phyloP scores from a whole-genome alignment of 2,113 vertebrate genomes.

The Montifringilla adamsi region DNA sequence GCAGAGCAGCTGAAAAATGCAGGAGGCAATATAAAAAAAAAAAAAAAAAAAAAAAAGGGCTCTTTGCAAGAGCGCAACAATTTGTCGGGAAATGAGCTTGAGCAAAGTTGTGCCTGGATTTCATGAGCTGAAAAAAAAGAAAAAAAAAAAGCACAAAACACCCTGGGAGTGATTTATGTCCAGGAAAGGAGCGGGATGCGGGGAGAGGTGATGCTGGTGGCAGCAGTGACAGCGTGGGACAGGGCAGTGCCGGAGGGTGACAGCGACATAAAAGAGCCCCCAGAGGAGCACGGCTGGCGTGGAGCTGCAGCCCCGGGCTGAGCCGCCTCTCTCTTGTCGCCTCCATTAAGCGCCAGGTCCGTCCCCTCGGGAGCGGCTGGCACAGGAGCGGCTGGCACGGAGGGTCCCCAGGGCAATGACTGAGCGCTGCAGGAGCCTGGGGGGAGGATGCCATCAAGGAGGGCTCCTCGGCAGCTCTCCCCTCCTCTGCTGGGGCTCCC shows the following conservation, averaged over 20 bases:
- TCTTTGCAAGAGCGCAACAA: background rate
- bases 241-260: background rate
- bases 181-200: background rate
- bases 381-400: background rate
- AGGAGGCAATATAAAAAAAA: background rate
- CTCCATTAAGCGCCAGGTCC: background rate
- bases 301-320: background rate
- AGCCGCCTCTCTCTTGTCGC: background rate
- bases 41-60: background rate
- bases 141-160: too few relatives aligned
- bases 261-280: rapidly evolving
- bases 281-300: rapidly evolving
- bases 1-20: background rate
- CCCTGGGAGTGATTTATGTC: rapidly evolving
- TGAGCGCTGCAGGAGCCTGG: background rate
- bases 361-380: background rate
- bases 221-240: background rate
- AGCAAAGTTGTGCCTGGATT: background rate
- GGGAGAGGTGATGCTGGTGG: background rate
- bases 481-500: background rate
- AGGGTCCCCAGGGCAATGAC: background rate
- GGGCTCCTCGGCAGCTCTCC: background rate
- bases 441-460: rapidly evolving
- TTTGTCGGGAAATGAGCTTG: background rate
- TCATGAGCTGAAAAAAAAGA: background rate